Percentiles rank a stretch among this genome's conserved stretches.
Conservation (phyloP, 2,113 vertebrate species). For the Crotalus tigris region DNA sequence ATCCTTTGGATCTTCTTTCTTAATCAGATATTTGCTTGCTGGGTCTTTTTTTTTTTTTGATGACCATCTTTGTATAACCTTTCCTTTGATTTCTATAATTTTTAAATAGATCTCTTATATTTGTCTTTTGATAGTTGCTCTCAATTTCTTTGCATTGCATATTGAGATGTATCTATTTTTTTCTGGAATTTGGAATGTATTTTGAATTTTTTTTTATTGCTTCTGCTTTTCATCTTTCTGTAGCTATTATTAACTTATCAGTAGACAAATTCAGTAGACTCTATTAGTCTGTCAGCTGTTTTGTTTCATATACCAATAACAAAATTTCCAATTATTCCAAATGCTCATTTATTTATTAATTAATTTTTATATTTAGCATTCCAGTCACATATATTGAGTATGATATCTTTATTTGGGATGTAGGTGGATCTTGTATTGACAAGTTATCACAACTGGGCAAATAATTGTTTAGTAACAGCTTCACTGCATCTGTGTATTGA, state of each 20-base stretch:
- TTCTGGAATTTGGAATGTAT: not conserved
- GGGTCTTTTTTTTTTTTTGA: not conserved
- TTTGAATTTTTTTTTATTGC: not conserved
- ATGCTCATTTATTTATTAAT: not conserved
- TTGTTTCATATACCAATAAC: not conserved
- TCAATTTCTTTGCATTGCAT: not conserved
- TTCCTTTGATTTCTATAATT: not conserved
- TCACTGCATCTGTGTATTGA: not conserved
- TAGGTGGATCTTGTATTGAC: not conserved
- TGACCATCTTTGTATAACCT: not conserved
- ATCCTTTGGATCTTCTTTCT: not conserved
- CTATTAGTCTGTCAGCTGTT: not conserved
- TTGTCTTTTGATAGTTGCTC: not conserved
- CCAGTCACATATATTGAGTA: not conserved
- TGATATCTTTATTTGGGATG: not conserved
- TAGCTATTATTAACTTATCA: not conserved
- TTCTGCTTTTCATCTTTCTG: not conserved
- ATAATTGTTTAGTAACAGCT: not conserved
- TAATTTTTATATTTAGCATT: not conserved
- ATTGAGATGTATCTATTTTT: not conserved
- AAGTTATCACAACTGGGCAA: not conserved
- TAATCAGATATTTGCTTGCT: not conserved
- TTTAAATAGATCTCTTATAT: not conserved
- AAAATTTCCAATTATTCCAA: not conserved
- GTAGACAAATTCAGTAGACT: not conserved